Percentiles rank a stretch among this genome's conserved stretches.
Conservation (phyloP, 1,140 invertebrate species). For the Dermatophagoides farinae region DNA sequence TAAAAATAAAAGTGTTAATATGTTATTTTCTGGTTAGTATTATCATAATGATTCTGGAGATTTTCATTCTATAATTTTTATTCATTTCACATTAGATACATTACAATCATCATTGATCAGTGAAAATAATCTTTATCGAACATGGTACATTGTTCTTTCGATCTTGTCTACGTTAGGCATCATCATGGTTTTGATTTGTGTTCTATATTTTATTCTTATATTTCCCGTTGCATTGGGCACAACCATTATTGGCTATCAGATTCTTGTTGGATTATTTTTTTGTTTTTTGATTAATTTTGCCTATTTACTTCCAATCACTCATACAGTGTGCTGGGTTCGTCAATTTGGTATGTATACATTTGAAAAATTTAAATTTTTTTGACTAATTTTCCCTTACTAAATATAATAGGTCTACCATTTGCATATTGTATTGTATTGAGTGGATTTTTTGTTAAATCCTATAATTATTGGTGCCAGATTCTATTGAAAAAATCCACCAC, state of each 20-base stretch:
- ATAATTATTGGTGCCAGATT: conserved; percentile 27
- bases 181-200: conserved; percentile 25
- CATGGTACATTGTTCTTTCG: conserved; percentile 27
- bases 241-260: conserved; percentile 30
- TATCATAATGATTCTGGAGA: background rate
- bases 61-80: background rate
- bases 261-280: conserved; percentile 29
- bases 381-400: no score
- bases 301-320: conserved; percentile 28
- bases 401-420: conserved; percentile 21
- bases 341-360: conserved; percentile 23
- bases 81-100: background rate
- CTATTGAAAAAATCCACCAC: conserved; percentile 22
- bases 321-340: conserved; percentile 25
- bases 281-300: conserved; percentile 30
- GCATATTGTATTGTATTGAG: conserved; percentile 30
- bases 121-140: background rate
- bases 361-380: background rate
- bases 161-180: conserved; percentile 25
- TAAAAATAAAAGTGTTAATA: background rate
- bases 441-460: conserved; percentile 30
- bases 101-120: background rate
- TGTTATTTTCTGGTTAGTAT: background rate
- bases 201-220: conserved; percentile 29
- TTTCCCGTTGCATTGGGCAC: conserved; percentile 29